These are phyloP conservation scores for Gymnoscelis rufifasciata DNA, from an alignment of 2,888 invertebrate genomes.

Conservation along the genomic window DNA sequence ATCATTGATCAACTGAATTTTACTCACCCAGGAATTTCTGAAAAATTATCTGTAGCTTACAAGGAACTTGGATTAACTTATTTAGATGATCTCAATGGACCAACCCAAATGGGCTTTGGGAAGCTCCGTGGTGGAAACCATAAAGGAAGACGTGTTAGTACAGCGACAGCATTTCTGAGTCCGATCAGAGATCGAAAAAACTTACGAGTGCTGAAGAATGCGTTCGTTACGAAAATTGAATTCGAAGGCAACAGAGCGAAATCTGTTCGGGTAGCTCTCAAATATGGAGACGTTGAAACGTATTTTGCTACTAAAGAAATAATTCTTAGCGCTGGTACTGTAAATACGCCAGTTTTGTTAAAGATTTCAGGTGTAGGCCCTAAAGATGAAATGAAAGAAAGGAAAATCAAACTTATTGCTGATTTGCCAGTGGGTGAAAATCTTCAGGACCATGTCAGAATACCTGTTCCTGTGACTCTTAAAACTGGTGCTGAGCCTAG, in stretches of 20 bases:
- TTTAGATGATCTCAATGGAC: constrained; percentile 61
- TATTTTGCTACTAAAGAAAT: constrained; percentile 57
- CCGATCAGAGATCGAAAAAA: constrained; percentile 51
- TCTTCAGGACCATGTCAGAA: constrained; percentile 70
- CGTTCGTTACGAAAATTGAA: constrained; percentile 43
- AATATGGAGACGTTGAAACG: constrained; percentile 39
- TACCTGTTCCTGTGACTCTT: constrained; percentile 59
- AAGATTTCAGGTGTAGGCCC: constrained; percentile 67
- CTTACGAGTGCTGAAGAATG: constrained; percentile 55
- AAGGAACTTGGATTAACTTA: constrained; percentile 70
- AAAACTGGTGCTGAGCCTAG: constrained; percentile 51
- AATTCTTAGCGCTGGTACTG: constrained; percentile 58
- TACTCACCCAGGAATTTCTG: constrained; percentile 52
- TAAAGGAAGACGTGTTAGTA: constrained; percentile 76
- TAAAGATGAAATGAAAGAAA: constrained; percentile 44
- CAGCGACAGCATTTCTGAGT: constrained; percentile 72
- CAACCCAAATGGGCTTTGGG: constrained; percentile 74
- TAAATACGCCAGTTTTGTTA: constrained; percentile 59
- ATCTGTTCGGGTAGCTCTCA: constrained; percentile 47
- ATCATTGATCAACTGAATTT: constrained; percentile 70
- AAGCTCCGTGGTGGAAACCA: constrained; percentile 72
- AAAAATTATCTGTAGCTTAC: constrained; percentile 60
- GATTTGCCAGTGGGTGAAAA: constrained; percentile 66
- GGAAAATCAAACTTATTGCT: constrained; percentile 46
- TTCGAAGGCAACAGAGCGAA: constrained; percentile 46